Percentiles rank a stretch among this genome's conserved stretches.
Conservation (phyloP, 1,140 invertebrate species). For the Helicoverpa zea region DNA sequence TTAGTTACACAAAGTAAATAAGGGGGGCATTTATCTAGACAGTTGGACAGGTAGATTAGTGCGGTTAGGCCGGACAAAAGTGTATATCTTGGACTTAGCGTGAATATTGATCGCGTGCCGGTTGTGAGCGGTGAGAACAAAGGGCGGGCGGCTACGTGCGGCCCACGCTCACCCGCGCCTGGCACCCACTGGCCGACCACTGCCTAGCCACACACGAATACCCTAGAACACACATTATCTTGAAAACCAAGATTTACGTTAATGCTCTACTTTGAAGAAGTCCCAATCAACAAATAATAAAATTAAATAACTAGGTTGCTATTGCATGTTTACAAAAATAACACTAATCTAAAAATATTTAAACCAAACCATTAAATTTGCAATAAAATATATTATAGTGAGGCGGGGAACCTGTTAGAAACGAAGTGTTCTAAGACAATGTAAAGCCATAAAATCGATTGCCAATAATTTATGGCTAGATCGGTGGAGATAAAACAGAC, state of each 20-base stretch:
- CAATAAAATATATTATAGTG: slow-evolving; percentile 47
- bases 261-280: not conserved
- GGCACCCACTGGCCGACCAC: slow-evolving; percentile 9
- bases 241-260: not conserved
- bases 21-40: not conserved
- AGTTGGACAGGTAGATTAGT: slow-evolving; percentile 34
- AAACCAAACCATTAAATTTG: not conserved
- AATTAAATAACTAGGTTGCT: no score
- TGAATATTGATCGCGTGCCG: slow-evolving; percentile 71
- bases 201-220: slow-evolving; percentile 14
- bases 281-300: no score
- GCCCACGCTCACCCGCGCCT: slow-evolving; percentile 47
- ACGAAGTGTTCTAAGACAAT: slow-evolving; percentile 52
- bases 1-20: not conserved
- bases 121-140: slow-evolving; percentile 64
- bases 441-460: slow-evolving; percentile 57
- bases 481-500: slow-evolving; percentile 35
- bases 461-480: slow-evolving; percentile 55
- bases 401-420: slow-evolving; percentile 37
- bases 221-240: not conserved
- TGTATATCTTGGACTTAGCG: slow-evolving; percentile 55
- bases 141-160: slow-evolving; percentile 60
- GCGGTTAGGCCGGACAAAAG: slow-evolving; percentile 21
- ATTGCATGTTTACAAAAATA: not conserved
- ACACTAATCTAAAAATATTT: not conserved